These are phyloP conservation scores for Dicrostonyx torquatus DNA, from an alignment of 2,797 vertebrate species.

Conservation along the genomic window DNA sequence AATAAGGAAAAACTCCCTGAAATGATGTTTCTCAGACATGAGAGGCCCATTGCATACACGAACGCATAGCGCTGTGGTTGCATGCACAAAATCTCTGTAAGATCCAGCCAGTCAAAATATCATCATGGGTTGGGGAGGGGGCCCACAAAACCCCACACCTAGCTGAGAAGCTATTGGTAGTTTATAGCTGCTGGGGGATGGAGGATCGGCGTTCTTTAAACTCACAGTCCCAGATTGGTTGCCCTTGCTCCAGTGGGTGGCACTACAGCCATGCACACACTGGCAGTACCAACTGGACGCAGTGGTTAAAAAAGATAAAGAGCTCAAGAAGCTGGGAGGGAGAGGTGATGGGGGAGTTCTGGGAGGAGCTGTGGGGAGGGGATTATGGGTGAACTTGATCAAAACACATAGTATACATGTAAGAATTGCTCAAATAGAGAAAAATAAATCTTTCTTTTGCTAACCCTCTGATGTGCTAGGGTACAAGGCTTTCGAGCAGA, in stretches of 20 bases:
- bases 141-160: background rate
- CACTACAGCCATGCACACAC: too few species aligned
- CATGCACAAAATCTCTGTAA: background rate
- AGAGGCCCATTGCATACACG: background rate
- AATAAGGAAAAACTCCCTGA: background rate
- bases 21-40: background rate
- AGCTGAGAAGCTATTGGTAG: background rate
- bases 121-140: background rate
- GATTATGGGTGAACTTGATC: background rate
- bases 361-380: background rate
- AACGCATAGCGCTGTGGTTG: background rate
- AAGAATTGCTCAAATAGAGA: background rate
- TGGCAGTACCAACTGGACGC: background rate
- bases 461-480: background rate
- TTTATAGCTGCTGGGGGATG: background rate
- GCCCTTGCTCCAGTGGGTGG: background rate
- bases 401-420: background rate
- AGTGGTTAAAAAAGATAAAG: background rate
- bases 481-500: background rate
- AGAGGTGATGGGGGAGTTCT: background rate
- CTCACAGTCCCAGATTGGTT: background rate
- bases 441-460: background rate
- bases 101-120: background rate
- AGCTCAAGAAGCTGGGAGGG: background rate
- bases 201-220: background rate